Base-by-base conservation (phyloP, 1,140 invertebrate species). In the Dinoponera quadriceps region DNA sequence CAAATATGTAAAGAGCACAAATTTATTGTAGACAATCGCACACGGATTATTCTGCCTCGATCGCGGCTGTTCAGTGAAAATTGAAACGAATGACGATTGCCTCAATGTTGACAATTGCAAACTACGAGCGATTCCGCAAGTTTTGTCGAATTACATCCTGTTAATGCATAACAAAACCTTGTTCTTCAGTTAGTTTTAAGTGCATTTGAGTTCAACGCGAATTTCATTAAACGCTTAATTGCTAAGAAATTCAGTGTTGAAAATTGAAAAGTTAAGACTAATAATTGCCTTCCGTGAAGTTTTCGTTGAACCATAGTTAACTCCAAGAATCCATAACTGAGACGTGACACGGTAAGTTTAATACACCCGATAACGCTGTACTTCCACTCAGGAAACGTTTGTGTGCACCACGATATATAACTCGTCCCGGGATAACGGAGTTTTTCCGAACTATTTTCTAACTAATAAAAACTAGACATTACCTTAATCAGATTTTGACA, bases 191-290 rank as follows among this genome's bases (percentile, higher is more conserved):
- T 77, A 55, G 33, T 54, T 77, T 51, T 29, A 54, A 77, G 74
- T 54, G 27, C 44, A 66, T 77, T 54, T 77, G 66, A 66, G 48
- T 77, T 55, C 54, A 77, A 77, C 49, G 33, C 59, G 65, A 77
- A 77, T 77, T 77, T 77, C 29, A 54, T 75, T 75, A 63, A 54
- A 77, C 20, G 49, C 29, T 20, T 77, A 77, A 77, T 77, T 38
- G 48, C 74, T 29, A 77, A 77, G 74, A 54, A 77, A 77, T 54
- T 55, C 62, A 66, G 55, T 66, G 60, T 29, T 49, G 74, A 77
- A 77, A 77, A 77, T 77, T 77, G 60, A 77, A 48, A 77, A 77
- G 71, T 73, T 73, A 73, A 73, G 74, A 51, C 74, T 77, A 77
- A 77, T 77, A 77, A 77, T 77, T 66, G 74, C 74, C 27, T 77